Percentiles rank a stretch among this genome's conserved stretches.
Evolutionary conservation across 35 echinoderm and acorn worm species (phyloP).

Genomic region (Apostichopus parvimensis): DNA sequence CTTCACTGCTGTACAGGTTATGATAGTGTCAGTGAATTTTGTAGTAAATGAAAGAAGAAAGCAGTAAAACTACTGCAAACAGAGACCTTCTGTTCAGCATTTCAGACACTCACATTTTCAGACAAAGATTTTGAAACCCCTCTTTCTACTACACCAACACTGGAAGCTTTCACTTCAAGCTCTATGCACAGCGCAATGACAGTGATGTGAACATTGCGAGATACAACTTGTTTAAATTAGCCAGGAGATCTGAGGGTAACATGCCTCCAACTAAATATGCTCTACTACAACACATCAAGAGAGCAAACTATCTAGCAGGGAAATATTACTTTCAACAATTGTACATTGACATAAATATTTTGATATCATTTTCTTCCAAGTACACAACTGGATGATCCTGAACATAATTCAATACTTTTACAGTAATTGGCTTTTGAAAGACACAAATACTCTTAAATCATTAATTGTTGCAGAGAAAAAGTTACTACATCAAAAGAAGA

Average conservation of each 20-base stretch:
- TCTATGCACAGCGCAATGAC: slow-evolving; percentile 47
- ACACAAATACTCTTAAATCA: no score
- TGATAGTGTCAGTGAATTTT: neutral
- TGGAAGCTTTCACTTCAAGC: slow-evolving; percentile 45
- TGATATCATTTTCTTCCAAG: no score
- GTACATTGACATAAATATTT: no score
- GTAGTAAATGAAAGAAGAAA: slow-evolving; percentile 31
- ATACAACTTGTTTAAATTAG: slow-evolving; percentile 45
- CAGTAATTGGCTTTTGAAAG: no score
- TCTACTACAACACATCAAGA: slow-evolving; percentile 30
- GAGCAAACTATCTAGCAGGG: slow-evolving; percentile 71
- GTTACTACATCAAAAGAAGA: no score
- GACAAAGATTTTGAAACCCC: slow-evolving; percentile 5
- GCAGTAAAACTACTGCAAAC: slow-evolving; percentile 13
- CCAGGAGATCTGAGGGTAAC: slow-evolving; percentile 36
- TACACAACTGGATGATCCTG: no score
- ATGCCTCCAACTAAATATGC: slow-evolving; percentile 62
- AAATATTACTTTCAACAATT: no score
- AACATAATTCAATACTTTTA: no score
- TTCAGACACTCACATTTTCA: slow-evolving; percentile 5
- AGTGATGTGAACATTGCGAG: slow-evolving; percentile 29
- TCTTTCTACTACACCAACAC: neutral
- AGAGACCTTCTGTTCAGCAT: neutral
- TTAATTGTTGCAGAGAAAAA: no score
- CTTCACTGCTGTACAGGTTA: slow-evolving; percentile 18